Base-by-base conservation (phyloP, 2,797 vertebrate species). In the Aselliscus stoliczkanus region DNA sequence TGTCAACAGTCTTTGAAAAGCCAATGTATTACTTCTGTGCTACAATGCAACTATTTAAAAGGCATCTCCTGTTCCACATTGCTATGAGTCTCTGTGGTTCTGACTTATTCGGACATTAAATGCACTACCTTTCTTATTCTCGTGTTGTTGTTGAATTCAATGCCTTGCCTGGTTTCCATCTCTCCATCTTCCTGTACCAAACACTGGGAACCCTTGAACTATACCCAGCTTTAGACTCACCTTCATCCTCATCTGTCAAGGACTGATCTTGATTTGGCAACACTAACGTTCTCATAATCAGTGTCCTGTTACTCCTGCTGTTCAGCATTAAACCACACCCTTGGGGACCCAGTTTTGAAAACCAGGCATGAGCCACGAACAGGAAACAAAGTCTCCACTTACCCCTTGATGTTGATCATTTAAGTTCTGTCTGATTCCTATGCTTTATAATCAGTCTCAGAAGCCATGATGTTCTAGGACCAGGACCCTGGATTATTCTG, bases 1-100 rank as follows among this genome's bases (percentile, higher is more conserved):
- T 69, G 60, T 69, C 92, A 95, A 86, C 87, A 85, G 54, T 52
- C 87, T 96, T 92, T 81, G 95, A 95, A 93, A 97, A 87, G 85
- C 54, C 93, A 97, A 97, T 83, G 67, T 81, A 95, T 94, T 93
- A 95, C 86, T 93, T 86, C 34, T 65, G 44, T n/a, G 82, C 39
- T 93, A 92, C 8, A n/a, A 21, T 93, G 34, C 69, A 96, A 88
- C 73, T 96, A 77, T 75, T 97, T 88, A 90, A 90, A 95, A 95
- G 90, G 77, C 83, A 96, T 87, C 70, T 89, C 65, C 47, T 58
- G 80, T 54, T 34, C 14, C 50, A 15, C 39, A 44, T 84, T 69
- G 80, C 37, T 65, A 8, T 56, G 20, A 84, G 34, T 52, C 39
- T 83, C 31, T 96, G 15, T 60, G 60, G 91, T 76, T 92, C 89